These are phyloP conservation scores for Kobus ellipsiprymnus DNA, from an alignment of 2,113 vertebrate genomes.

Conservation along the genomic window DNA sequence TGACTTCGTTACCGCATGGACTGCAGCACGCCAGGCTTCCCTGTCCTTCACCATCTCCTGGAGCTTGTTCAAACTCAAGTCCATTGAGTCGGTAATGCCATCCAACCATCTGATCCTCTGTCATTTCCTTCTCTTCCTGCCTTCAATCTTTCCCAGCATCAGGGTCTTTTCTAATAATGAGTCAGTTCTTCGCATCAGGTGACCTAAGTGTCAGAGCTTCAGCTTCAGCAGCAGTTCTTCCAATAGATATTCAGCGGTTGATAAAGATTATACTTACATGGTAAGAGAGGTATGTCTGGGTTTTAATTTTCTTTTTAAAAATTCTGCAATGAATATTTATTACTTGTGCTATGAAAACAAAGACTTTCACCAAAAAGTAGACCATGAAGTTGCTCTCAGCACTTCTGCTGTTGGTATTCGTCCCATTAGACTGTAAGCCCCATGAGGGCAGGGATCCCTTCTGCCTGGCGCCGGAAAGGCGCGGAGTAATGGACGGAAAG, in stretches of 20 bases:
- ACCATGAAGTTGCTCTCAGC: neutral
- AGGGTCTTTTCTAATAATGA: neutral
- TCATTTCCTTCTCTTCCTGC: neutral
- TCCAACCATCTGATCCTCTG: neutral
- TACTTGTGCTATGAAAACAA: neutral
- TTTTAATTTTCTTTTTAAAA: neutral
- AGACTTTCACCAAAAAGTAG: neutral
- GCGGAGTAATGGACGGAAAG: rapidly evolving
- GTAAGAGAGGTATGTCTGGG: neutral
- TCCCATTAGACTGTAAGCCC: neutral
- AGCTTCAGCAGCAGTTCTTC: neutral
- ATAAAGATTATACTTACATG: neutral
- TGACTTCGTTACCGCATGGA: neutral
- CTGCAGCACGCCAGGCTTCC: neutral
- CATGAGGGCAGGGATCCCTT: neutral
- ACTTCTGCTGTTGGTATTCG: neutral
- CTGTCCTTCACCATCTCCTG: neutral
- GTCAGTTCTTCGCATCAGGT: neutral
- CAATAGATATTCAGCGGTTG: neutral
- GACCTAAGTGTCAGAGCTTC: neutral
- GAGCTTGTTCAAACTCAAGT: neutral
- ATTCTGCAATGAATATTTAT: neutral
- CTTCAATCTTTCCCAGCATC: neutral
- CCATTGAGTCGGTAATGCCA: neutral
- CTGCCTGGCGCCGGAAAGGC: neutral